phyloP scores from a whole-genome alignment of 1,140 invertebrate species.

The Camponotus floridanus region DNA sequence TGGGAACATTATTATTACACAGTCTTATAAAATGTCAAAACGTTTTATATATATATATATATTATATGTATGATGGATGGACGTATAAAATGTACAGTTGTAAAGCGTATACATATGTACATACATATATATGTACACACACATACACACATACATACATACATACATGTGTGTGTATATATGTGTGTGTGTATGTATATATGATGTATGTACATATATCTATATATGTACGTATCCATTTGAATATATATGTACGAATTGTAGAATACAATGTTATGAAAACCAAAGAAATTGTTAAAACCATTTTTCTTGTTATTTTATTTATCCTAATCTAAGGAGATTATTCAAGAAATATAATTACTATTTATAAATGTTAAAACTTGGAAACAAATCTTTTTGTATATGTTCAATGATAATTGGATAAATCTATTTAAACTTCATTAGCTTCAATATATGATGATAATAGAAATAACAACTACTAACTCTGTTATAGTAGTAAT shows the following conservation, averaged over 20 bases:
- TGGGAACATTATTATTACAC: conserved; percentile 16
- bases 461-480: conserved; percentile 37
- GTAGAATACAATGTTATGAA: conserved; percentile 50
- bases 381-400: background rate
- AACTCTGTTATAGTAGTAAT: conserved; percentile 22
- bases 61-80: background rate
- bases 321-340: conserved; percentile 35
- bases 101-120: background rate
- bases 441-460: conserved; percentile 36
- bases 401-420: conserved; percentile 1
- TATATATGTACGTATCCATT: too few relatives aligned
- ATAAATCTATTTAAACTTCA: conserved; percentile 39
- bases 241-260: conserved; percentile 21
- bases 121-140: too few relatives aligned
- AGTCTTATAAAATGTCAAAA: conserved; percentile 42
- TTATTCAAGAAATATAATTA: conserved; percentile 3
- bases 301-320: conserved; percentile 34
- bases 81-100: background rate
- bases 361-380: background rate
- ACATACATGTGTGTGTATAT: background rate
- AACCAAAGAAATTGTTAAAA: conserved; percentile 51
- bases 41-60: background rate
- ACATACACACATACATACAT: too few relatives aligned
- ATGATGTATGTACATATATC: too few relatives aligned
- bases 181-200: too few relatives aligned